phyloP scores from a whole-genome alignment of 2,888 invertebrate genomes.

The Acholoe squamosa region DNA sequence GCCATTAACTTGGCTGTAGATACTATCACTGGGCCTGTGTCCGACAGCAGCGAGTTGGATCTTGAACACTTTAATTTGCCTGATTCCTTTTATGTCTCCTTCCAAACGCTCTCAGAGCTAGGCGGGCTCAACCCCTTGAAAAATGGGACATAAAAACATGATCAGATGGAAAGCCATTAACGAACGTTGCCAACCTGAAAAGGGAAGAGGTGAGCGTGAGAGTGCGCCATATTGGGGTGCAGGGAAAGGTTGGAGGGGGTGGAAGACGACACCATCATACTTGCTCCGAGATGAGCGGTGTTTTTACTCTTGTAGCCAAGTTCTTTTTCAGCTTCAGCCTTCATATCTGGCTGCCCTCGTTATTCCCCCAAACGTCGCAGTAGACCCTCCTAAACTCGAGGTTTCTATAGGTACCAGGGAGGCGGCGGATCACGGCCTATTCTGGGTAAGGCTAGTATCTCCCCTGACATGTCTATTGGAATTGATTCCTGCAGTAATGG shows the following conservation, averaged over 20 bases:
- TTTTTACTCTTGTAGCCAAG: background rate
- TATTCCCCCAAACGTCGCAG: background rate
- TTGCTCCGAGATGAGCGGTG: background rate
- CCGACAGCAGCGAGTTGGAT: background rate
- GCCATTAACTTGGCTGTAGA: no score
- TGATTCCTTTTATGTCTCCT: background rate
- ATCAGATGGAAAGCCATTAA: conserved; percentile 41
- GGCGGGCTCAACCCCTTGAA: background rate
- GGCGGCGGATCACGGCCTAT: background rate
- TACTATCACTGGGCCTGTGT: no score
- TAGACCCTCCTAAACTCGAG: background rate
- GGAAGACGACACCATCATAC: background rate
- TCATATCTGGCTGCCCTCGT: background rate
- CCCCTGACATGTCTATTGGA: conserved; percentile 24
- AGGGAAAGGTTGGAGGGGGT: background rate
- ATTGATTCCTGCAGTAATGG: background rate
- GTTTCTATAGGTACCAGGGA: background rate
- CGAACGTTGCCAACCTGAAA: background rate
- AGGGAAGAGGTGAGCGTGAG: background rate
- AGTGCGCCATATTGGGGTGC: background rate
- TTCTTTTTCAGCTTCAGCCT: background rate
- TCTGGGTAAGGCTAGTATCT: background rate
- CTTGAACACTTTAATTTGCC: background rate
- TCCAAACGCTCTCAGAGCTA: background rate
- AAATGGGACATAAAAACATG: background rate